Conservation (phyloP, 2,888 invertebrate genomes). For the Eristalinus sepulchralis region DNA sequence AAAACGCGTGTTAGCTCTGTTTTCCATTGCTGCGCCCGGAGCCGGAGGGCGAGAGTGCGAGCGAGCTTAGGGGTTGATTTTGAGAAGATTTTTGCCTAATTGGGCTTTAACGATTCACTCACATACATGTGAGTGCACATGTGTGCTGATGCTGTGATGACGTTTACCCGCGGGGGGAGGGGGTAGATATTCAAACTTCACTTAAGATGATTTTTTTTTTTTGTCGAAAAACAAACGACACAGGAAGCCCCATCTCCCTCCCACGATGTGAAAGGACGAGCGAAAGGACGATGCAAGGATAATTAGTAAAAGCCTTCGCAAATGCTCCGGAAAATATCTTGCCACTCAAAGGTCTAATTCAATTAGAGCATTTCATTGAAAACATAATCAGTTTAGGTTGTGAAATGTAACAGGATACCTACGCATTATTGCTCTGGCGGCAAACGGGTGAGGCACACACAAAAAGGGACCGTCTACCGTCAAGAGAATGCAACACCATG, state of each 20-base stretch:
- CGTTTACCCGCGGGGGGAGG: no score
- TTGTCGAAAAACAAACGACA: background rate
- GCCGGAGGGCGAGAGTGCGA: background rate
- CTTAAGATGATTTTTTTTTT: no score
- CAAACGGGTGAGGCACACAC: background rate
- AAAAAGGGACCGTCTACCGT: background rate
- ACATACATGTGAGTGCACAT: background rate
- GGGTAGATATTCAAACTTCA: no score
- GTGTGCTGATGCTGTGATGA: no score
- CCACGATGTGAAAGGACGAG: background rate
- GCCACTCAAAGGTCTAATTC: constrained; percentile 54
- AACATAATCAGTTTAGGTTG: constrained; percentile 60
- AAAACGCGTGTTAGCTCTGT: background rate
- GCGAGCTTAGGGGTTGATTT: background rate
- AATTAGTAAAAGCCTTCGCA: constrained; percentile 50
- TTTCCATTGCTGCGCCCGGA: no score
- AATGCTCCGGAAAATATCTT: constrained; percentile 50
- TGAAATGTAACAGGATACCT: constrained; percentile 59
- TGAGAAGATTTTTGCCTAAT: background rate
- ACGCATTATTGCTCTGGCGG: constrained; percentile 37
- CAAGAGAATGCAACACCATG: background rate
- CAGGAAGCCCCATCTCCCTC: background rate
- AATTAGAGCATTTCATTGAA: constrained; percentile 54
- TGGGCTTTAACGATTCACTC: background rate
- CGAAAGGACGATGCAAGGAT: background rate